These are phyloP conservation scores for Catagonus wagneri DNA, from an alignment of 2,113 vertebrate genomes.

Conservation along the genomic window DNA sequence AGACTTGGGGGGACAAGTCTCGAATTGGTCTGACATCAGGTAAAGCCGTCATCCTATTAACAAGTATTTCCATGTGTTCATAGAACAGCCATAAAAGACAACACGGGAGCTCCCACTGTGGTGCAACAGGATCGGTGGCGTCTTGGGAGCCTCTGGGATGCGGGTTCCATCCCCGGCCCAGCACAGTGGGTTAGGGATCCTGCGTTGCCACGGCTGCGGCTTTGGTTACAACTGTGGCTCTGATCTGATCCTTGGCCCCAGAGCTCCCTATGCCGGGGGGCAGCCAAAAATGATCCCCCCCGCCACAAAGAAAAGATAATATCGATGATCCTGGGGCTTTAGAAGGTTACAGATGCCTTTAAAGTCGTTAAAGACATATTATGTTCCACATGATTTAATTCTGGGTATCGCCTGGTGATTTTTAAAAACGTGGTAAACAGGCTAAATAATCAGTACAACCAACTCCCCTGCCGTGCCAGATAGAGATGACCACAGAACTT, in stretches of 20 bases:
- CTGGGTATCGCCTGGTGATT: background rate
- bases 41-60: background rate
- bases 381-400: background rate
- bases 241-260: no score
- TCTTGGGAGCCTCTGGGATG: no score
- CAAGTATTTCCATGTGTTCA: background rate
- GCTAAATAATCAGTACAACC: background rate
- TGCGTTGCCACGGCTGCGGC: no score
- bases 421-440: slow-evolving; percentile 46
- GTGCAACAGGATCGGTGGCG: no score
- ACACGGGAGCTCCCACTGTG: background rate
- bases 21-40: background rate
- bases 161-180: no score
- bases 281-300: no score
- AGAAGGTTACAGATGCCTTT: slow-evolving; percentile 33
- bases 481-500: background rate
- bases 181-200: no score
- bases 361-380: background rate
- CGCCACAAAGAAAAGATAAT: background rate
- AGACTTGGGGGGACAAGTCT: background rate
- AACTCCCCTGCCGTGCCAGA: background rate
- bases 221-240: no score
- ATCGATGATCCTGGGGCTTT: background rate
- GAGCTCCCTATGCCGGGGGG: no score
- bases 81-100: background rate